A percentile compares a stretch with the other conserved stretches of the same genome.
Conservation (phyloP, 2,888 invertebrate genomes). For the Tetrapedia diversipes region DNA sequence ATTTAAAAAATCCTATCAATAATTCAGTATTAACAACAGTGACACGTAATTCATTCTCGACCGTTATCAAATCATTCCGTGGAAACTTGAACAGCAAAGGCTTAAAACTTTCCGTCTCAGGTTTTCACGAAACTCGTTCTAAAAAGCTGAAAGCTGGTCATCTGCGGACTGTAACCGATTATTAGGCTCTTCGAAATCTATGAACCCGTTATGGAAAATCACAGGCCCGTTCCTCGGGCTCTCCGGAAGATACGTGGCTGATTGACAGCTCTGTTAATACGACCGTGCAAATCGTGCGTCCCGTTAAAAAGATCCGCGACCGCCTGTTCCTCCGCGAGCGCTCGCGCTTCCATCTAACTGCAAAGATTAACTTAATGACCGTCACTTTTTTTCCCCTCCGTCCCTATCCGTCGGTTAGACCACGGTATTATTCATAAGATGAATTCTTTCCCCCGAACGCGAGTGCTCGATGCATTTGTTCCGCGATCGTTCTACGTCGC, state of each 20-base stretch:
- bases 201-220: constrained; percentile 45
- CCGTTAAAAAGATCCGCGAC: constrained; percentile 45
- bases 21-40: background rate
- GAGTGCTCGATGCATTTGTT: constrained; percentile 6
- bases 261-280: constrained; percentile 45
- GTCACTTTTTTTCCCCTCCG: constrained; percentile 7
- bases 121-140: background rate
- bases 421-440: constrained; percentile 25
- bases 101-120: background rate
- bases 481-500: constrained; percentile 22
- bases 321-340: constrained; percentile 4
- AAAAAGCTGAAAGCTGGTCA: background rate
- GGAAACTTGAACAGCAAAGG: background rate
- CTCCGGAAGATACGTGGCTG: constrained; percentile 8
- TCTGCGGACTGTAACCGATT: constrained; percentile 9
- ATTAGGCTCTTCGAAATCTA: constrained; percentile 18
- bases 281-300: constrained; percentile 40
- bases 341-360: constrained; percentile 21
- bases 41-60: background rate
- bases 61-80: background rate
- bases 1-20: background rate
- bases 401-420: background rate
- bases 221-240: constrained; percentile 1
- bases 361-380: constrained; percentile 37
- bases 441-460: constrained; percentile 13